Evolutionary conservation across 2,113 vertebrate genomes (phyloP).

Genomic region (Embiotoca jacksoni): DNA sequence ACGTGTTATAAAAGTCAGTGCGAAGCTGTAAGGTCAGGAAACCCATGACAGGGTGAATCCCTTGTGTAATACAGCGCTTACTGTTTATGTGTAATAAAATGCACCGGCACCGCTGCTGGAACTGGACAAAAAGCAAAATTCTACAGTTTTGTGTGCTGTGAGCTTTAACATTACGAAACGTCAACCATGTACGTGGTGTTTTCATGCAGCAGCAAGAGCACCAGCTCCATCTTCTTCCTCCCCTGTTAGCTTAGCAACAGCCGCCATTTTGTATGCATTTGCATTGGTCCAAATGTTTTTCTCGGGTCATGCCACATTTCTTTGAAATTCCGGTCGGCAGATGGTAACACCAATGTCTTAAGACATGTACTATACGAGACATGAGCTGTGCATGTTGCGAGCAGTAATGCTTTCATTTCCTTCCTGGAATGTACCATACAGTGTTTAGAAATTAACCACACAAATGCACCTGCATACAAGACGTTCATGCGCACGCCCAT

Average conservation of each 20-base stretch:
- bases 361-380: conserved; percentile 40
- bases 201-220: conserved; percentile 41
- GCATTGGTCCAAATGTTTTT: conserved; percentile 48
- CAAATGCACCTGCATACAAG: conserved; percentile 52
- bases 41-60: neutral
- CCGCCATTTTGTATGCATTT: conserved; percentile 84
- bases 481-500: conserved; percentile 20
- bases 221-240: conserved; percentile 73
- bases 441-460: conserved; percentile 68
- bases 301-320: conserved; percentile 34
- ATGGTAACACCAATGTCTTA: conserved; percentile 12
- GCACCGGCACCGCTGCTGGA: neutral
- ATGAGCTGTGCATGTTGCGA: conserved; percentile 43
- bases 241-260: conserved; percentile 77
- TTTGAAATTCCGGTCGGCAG: conserved; percentile 26
- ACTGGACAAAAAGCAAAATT: neutral
- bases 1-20: conserved; percentile 9
- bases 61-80: neutral
- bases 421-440: conserved; percentile 56
- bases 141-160: neutral
- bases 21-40: conserved; percentile 6
- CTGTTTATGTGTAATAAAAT: neutral
- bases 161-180: neutral
- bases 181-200: neutral
- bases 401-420: conserved; percentile 61